These are phyloP conservation scores for Rhabdophis nuchalis DNA, from an alignment of 2,797 vertebrate genomes.

Conservation along the genomic window DNA sequence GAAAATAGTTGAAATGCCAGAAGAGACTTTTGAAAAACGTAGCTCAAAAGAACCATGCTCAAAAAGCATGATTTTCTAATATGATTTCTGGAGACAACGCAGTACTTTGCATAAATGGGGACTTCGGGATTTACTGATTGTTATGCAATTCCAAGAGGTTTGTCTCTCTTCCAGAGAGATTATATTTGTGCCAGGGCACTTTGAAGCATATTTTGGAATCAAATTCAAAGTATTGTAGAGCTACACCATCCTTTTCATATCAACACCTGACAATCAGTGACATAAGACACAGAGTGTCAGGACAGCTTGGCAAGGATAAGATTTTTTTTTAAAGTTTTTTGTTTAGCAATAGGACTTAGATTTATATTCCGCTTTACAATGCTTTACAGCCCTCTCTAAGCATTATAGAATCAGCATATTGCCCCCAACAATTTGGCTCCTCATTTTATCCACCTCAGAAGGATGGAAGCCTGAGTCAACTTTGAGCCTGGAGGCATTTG, in stretches of 20 bases:
- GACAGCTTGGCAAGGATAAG: not conserved
- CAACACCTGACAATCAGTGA: not conserved
- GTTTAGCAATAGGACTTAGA: no score
- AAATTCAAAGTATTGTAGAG: not conserved
- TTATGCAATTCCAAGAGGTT: not conserved
- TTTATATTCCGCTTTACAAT: no score
- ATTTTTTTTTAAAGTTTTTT: not conserved
- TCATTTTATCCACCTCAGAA: no score
- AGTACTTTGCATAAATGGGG: not conserved
- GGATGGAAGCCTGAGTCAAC: no score
- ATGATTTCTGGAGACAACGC: not conserved
- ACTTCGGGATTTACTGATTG: not conserved
- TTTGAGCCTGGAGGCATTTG: no score
- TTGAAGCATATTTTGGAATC: not conserved
- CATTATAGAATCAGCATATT: no score
- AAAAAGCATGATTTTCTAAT: not conserved
- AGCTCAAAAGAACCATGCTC: not conserved
- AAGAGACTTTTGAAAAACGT: not conserved
- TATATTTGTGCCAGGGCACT: not conserved
- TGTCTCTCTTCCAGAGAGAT: not conserved
- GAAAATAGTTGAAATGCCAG: not conserved
- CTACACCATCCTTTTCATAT: not conserved
- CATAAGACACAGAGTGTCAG: no score
- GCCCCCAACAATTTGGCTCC: no score
- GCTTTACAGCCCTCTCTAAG: no score